Conservation (phyloP, 1,140 invertebrate genomes). For the Dufourea novaeangliae region DNA sequence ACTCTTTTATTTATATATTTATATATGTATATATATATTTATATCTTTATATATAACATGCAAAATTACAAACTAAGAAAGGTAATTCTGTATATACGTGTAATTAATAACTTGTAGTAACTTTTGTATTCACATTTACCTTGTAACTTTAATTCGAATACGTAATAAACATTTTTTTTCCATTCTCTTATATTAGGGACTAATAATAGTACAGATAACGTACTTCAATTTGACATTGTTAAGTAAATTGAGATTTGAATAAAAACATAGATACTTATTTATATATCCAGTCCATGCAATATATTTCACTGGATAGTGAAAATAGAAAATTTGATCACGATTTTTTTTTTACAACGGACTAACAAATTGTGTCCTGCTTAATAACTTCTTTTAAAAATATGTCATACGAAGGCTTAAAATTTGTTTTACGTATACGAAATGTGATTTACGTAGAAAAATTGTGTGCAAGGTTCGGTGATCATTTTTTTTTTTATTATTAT, state of each 20-base stretch:
- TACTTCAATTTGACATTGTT: constrained; percentile 61
- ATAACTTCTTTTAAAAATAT: background rate
- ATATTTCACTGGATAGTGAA: constrained; percentile 3
- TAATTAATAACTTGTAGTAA: constrained; percentile 57
- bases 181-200: constrained; percentile 33
- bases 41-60: constrained; percentile 65
- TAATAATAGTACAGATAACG: constrained; percentile 55
- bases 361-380: background rate
- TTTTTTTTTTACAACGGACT: background rate
- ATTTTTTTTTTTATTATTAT: background rate
- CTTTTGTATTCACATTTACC: constrained; percentile 59
- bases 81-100: constrained; percentile 60
- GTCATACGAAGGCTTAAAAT: background rate
- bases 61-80: constrained; percentile 71
- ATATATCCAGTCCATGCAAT: constrained; percentile 2
- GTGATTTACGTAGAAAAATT: constrained; percentile 3
- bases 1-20: constrained; percentile 33
- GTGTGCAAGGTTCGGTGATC: background rate
- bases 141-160: constrained; percentile 60
- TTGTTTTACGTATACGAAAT: background rate
- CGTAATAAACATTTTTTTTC: constrained; percentile 55
- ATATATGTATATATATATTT: constrained; percentile 31
- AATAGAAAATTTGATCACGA: background rate
- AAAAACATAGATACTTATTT: background rate
- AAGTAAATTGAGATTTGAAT: constrained; percentile 64